Evolutionary conservation across 2,888 invertebrate species (phyloP).

Genomic region (Cheilosia impressa): DNA sequence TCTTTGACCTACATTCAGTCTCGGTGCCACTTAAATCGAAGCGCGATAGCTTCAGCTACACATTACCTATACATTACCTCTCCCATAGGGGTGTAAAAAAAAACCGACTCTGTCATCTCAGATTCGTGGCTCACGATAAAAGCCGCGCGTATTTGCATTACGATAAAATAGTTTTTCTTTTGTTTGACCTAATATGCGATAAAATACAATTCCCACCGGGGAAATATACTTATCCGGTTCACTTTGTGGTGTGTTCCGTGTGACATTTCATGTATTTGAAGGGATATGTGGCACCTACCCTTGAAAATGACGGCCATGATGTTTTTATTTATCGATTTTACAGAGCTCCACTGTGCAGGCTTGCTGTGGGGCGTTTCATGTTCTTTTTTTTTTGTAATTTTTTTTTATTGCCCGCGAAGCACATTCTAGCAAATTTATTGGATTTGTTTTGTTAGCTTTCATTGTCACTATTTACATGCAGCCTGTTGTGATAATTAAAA

Average conservation of each 20-base stretch:
- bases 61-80: background rate
- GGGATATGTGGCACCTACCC: background rate
- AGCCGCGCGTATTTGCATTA: background rate
- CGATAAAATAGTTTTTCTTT: background rate
- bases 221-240: background rate
- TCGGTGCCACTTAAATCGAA: constrained; percentile 2
- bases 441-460: too few relatives aligned
- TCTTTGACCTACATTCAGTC: background rate
- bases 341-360: background rate
- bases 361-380: background rate
- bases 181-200: background rate
- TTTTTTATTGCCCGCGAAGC: too few relatives aligned
- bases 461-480: too few relatives aligned
- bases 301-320: constrained; percentile 9
- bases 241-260: background rate
- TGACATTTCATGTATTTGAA: background rate
- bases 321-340: constrained; percentile 1
- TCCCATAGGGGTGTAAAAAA: background rate
- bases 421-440: too few relatives aligned
- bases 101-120: background rate
- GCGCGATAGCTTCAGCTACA: background rate
- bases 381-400: background rate
- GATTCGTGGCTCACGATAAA: background rate
- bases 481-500: too few relatives aligned
- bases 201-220: background rate